Base-by-base conservation (phyloP, 2,797 vertebrate species). In the Acestrorhynchus altus region DNA sequence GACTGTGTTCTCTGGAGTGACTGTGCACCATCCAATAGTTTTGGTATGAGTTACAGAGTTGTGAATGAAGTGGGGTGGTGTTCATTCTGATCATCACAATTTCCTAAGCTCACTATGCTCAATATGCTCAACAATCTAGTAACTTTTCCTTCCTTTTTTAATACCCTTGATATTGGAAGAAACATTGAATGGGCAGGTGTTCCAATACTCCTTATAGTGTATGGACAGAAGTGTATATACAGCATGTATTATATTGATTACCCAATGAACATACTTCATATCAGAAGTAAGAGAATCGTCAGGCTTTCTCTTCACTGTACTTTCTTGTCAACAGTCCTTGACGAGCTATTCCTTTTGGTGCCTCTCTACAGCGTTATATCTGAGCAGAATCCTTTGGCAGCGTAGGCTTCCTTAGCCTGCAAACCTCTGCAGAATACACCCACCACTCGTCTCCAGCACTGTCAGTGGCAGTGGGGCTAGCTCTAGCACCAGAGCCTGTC, bases 401-500 rank as follows among this genome's bases (percentile, higher is more conserved):
- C 44, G 8, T 70, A 26, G 24, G 42, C 24, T 54, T 56, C 28
- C 31, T 60, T 49, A 77, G 75, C 24, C 75, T 77, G 64, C 51
- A 81, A 81, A 73, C 68, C 74, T 81, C 79, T 81, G 79, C 74
- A 81, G 79, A 70, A 78, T 74, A 76, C 70, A 70, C 79, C 80
- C 75, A 68, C 74, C 31, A 76, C 49, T 60, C 61, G 5, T 54
- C 70, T 74, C 22, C 61, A 49, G 64, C 67, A 67, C 64, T 74
- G 74, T 76, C 39, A 24, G 28, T 20, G 54, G 72, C 67, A 46
- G 26, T 75, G 81, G 81, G 60, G 76, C 35, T 72, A 52, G 67
- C 59, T 68, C 20, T 72, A 63, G 59, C 11, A 54, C 66, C 72
- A 76, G 71, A 77, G 71, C 26, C 40, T 61, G 31, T 66, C 51